Conservation (phyloP, 64 coral and sea anemone genomes). For the Actinia tenebrosa region DNA sequence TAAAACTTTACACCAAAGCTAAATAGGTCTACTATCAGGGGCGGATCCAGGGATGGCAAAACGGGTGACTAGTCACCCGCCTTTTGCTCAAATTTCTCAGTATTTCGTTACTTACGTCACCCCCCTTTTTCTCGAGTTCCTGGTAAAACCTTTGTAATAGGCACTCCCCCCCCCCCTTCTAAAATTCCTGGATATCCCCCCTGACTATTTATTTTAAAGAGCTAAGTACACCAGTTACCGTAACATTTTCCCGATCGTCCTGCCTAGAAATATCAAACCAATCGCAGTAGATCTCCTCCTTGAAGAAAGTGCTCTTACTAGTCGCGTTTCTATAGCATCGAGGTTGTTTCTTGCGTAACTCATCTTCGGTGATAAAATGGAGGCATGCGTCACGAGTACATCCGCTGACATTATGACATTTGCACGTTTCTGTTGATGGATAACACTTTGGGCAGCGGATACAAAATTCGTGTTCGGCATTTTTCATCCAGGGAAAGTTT, state of each 20-base stretch:
- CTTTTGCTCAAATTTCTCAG: too few species aligned
- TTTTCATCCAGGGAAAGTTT: conserved; percentile 13
- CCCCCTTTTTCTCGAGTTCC: too few species aligned
- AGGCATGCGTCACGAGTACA: not conserved
- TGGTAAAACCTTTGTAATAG: too few species aligned
- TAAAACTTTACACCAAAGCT: too few species aligned
- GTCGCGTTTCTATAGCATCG: not conserved
- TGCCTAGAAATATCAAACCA: not conserved
- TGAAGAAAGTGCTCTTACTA: not conserved
- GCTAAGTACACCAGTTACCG: not conserved
- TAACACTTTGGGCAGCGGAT: not conserved
- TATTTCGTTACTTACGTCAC: too few species aligned
- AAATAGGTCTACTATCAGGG: too few species aligned
- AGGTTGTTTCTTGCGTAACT: not conserved
- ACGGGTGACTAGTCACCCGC: too few species aligned
- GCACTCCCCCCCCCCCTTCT: too few species aligned
- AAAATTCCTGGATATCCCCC: too few species aligned
- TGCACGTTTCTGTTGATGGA: not conserved
- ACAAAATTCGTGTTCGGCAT: not conserved
- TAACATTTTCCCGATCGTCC: not conserved
- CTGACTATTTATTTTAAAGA: too few species aligned
- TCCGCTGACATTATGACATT: not conserved
- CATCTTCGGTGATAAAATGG: not conserved
- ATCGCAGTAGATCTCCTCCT: not conserved
- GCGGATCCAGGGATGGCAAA: too few species aligned